Conservation (phyloP, 2,797 vertebrate species). For the Cyclura pinguis region DNA sequence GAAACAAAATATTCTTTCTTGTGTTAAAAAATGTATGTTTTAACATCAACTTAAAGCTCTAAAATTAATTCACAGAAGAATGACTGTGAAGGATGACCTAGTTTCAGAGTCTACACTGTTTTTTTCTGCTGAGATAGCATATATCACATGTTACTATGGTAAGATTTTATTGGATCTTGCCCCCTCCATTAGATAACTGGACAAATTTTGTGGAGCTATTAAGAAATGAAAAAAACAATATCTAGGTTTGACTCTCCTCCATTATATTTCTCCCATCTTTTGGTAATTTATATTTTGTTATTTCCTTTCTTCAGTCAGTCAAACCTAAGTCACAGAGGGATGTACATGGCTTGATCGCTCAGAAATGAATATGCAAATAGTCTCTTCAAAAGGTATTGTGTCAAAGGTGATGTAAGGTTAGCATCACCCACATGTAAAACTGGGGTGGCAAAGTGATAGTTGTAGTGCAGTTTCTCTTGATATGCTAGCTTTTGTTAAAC, state of each 20-base stretch:
- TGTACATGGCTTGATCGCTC: background rate
- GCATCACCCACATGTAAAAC: background rate
- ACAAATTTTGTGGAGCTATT: background rate
- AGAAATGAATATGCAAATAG: background rate
- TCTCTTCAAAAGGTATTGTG: background rate
- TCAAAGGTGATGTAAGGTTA: background rate
- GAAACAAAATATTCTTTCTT: slow-evolving; percentile 47
- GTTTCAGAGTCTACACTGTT: slow-evolving; percentile 49
- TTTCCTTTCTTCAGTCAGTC: background rate
- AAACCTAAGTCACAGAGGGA: background rate
- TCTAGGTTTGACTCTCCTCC: background rate
- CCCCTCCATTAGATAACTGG: background rate
- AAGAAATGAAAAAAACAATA: slow-evolving; percentile 8
- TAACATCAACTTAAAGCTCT: slow-evolving; percentile 20
- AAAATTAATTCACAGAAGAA: slow-evolving; percentile 41
- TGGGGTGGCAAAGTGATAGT: background rate
- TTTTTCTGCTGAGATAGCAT: slow-evolving; percentile 53
- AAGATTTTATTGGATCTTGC: slow-evolving; percentile 22
- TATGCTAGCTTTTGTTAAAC: background rate
- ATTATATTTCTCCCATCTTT: background rate
- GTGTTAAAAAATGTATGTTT: slow-evolving; percentile 34
- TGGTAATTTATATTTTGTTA: background rate
- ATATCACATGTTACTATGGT: slow-evolving; percentile 46
- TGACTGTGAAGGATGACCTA: slow-evolving; percentile 44
- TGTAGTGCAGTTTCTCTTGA: background rate